Evolutionary conservation across 2,797 vertebrate genomes (phyloP), one percentile per base, ranked within the genome.

Genomic region (Mastacembelus armatus): DNA sequence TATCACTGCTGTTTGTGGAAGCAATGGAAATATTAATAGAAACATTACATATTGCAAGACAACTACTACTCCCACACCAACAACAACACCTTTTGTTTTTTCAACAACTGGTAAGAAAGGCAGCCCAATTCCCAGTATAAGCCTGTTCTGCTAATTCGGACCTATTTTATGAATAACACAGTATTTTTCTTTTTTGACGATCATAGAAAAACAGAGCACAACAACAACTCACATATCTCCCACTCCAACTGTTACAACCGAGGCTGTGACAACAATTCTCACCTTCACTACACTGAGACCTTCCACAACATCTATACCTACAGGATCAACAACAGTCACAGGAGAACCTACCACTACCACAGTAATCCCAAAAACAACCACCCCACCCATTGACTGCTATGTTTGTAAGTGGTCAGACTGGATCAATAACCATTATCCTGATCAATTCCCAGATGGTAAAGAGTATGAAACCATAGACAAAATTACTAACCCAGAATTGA

Each of bases 331-430:
- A 4, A 30, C 14, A n/a, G n/a, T n/a, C n/a, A n/a, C n/a, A n/a
- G n/a, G n/a, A n/a, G n/a, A n/a, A n/a, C n/a, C n/a, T n/a, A n/a
- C n/a, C n/a, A n/a, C n/a, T n/a, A n/a, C n/a, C n/a, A n/a, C n/a
- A n/a, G n/a, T n/a, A n/a, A n/a, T n/a, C n/a, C n/a, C n/a, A n/a
- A n/a, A n/a, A n/a, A n/a, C n/a, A n/a, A n/a, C n/a, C n/a, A n/a
- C n/a, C n/a, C n/a, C n/a, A n/a, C n/a, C n/a, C n/a, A n/a, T n/a
- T n/a, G n/a, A n/a, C n/a, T n/a, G n/a, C n/a, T n/a, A n/a, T n/a
- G n/a, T n/a, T n/a, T 96, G 95, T 63, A 0, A 42, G 0, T 96
- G 95, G 95, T 91, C 95, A 2, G 0, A 42, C 0, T 96, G 96
- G 96, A 85, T 86, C 7, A 92, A 93, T 0, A 66, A 82, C 3